These are phyloP conservation scores for Argentina silus DNA, from an alignment of 2,797 vertebrate genomes.

Conservation along the genomic window DNA sequence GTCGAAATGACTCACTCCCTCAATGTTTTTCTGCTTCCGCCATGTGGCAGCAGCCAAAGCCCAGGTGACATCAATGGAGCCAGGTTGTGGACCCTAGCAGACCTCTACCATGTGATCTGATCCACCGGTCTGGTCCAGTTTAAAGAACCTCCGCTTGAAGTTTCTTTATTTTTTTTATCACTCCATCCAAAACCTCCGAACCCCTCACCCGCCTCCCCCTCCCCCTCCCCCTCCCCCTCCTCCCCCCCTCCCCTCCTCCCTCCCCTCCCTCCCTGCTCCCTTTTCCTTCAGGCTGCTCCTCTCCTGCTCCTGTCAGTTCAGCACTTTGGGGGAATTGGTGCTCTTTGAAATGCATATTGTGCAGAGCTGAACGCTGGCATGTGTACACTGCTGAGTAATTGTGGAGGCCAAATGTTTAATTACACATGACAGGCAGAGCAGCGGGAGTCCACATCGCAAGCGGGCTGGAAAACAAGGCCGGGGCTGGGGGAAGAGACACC, in stretches of 20 bases:
- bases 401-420: conserved; percentile 99
- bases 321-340: conserved; percentile 89
- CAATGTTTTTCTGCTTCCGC: conserved; percentile 23
- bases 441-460: conserved; percentile 83
- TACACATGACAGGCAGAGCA: conserved; percentile 98
- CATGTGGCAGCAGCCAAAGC: conserved; percentile 54
- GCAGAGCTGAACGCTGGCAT: conserved; percentile 87
- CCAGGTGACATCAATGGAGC: conserved; percentile 68
- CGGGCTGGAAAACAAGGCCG: conserved; percentile 79
- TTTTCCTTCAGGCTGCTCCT: conserved; percentile 84
- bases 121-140: conserved; percentile 32
- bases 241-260: conserved; percentile 39
- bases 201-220: conserved; percentile 71
- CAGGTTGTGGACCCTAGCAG: conserved; percentile 64
- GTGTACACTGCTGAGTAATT: conserved; percentile 95
- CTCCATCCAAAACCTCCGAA: conserved; percentile 88
- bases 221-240: conserved; percentile 52
- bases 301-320: conserved; percentile 91
- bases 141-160: conserved; percentile 82
- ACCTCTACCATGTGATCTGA: conserved; percentile 67
- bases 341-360: conserved; percentile 98
- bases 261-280: conserved; percentile 78
- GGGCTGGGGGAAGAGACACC: conserved; percentile 73
- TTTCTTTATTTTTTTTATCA: conserved; percentile 87
- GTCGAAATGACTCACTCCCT: conserved; percentile 43